Percentiles rank a stretch among this genome's conserved stretches.
phyloP scores from a whole-genome alignment of 2,113 vertebrate genomes.

The Haplochromis burtoni region DNA sequence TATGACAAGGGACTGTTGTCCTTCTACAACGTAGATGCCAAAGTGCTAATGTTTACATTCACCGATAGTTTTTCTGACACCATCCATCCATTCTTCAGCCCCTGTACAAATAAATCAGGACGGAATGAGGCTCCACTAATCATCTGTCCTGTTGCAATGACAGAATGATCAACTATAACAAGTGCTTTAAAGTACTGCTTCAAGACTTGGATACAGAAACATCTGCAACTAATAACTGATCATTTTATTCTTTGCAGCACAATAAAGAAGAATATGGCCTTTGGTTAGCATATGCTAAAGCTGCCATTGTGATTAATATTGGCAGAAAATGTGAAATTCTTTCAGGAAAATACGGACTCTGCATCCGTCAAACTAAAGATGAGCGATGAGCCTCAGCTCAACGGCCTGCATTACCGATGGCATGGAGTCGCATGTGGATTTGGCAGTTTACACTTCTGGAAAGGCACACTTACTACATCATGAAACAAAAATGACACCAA shows the following conservation, averaged over 20 bases:
- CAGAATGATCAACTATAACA: neutral
- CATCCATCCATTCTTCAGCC: slow-evolving; percentile 76
- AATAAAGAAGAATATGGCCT: neutral
- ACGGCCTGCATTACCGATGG: neutral
- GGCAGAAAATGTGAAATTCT: neutral
- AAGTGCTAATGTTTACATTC: slow-evolving; percentile 50
- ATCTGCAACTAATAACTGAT: neutral
- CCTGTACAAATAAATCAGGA: slow-evolving; percentile 65
- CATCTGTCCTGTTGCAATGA: slow-evolving; percentile 38
- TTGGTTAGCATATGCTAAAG: neutral
- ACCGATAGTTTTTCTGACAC: slow-evolving; percentile 57
- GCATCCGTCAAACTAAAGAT: neutral
- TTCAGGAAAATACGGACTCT: neutral
- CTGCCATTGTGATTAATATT: neutral
- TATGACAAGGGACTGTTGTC: slow-evolving; percentile 62
- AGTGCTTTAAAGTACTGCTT: neutral
- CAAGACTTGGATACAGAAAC: neutral
- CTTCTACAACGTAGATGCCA: slow-evolving; percentile 60
- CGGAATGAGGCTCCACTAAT: slow-evolving; percentile 53
- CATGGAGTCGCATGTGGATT: neutral
- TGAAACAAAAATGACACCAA: neutral
- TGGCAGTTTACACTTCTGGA: neutral
- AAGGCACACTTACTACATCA: neutral
- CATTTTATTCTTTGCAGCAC: neutral
- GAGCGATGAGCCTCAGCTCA: neutral